Evolutionary conservation across 2,113 vertebrate genomes (phyloP).

Genomic region (Sturnus vulgaris): DNA sequence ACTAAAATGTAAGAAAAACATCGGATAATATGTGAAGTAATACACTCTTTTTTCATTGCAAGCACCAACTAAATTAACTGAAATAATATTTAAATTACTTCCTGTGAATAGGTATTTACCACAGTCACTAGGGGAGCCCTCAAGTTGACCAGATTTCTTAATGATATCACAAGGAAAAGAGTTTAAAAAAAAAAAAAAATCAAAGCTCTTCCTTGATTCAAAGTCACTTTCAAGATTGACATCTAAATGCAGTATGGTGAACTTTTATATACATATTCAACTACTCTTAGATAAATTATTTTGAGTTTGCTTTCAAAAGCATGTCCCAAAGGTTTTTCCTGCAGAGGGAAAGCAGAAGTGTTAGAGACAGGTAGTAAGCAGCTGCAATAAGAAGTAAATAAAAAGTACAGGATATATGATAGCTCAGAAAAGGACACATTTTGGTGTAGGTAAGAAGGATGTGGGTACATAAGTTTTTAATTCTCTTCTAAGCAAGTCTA

Average conservation of each 20-base stretch:
- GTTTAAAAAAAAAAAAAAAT: neutral
- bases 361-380: neutral
- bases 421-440: neutral
- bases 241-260: neutral
- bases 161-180: neutral
- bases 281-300: neutral
- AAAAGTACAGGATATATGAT: rapidly evolving
- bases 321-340: neutral
- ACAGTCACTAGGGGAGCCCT: neutral
- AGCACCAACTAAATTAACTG: neutral
- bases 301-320: neutral
- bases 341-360: neutral
- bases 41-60: neutral
- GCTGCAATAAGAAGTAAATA: neutral
- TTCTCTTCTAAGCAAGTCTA: neutral
- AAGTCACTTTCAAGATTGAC: neutral
- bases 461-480: neutral
- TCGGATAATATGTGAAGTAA: neutral
- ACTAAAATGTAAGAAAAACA: neutral
- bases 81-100: neutral
- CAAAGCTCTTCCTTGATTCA: neutral
- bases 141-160: neutral
- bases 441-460: neutral
- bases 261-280: neutral
- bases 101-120: neutral